phyloP scores from a whole-genome alignment of 2,888 invertebrate genomes.

The Xiphydria camelus region DNA sequence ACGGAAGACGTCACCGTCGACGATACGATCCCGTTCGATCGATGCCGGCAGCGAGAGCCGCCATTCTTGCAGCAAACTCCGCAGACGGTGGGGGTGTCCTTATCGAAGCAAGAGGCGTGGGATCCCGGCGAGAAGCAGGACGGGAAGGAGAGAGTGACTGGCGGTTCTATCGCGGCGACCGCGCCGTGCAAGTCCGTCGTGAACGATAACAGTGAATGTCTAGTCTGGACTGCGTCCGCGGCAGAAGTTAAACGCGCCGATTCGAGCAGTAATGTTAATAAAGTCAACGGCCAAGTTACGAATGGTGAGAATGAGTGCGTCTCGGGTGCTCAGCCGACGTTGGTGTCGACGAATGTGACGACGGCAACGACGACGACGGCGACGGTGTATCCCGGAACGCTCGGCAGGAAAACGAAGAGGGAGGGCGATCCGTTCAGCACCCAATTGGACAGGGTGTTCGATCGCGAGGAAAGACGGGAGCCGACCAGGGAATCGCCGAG shows the following conservation, averaged over 20 bases:
- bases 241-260: conserved; percentile 48
- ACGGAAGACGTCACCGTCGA: conserved; percentile 12
- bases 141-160: neutral
- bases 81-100: neutral
- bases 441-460: conserved; percentile 72
- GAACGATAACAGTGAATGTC: conserved; percentile 49
- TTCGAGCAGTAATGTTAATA: conserved; percentile 48
- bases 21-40: conserved; percentile 15
- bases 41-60: neutral
- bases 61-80: neutral
- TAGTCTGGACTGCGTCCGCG: conserved; percentile 61
- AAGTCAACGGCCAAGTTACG: conserved; percentile 27
- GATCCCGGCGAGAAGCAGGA: conserved; percentile 65
- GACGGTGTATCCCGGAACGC: conserved; percentile 9
- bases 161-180: neutral
- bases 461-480: conserved; percentile 64
- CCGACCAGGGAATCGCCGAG: conserved; percentile 61
- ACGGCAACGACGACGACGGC: conserved; percentile 16
- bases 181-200: neutral
- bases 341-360: conserved; percentile 2
- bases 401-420: conserved; percentile 49
- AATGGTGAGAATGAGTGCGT: conserved; percentile 30
- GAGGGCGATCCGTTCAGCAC: conserved; percentile 72
- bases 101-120: conserved; percentile 68
- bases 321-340: conserved; percentile 21